Evolutionary conservation across 64 coral and sea anemone species (phyloP), one percentile per base, ranked within the genome.

Genomic region (Stichodactyla helianthus): DNA sequence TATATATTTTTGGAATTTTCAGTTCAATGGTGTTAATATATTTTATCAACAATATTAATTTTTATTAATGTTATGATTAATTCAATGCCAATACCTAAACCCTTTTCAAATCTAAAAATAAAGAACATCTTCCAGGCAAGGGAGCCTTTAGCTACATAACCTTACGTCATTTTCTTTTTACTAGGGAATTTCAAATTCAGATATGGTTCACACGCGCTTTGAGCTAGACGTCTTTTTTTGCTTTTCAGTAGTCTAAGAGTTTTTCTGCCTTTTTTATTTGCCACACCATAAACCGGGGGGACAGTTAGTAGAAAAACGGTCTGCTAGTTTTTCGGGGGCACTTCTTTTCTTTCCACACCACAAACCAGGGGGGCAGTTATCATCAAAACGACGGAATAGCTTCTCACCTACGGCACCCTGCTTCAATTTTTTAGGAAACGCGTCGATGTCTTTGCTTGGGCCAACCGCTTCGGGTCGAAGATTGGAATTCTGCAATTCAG

Each of bases 331-430:
- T 20, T 59, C 13, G 50, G 89, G 53, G 1, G 63, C 4, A 50
- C 56, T 80, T 56, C 90, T 63, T 60, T 91, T 91, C 61, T 91
- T 91, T n/a, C 90, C 90, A 50, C 90, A 91, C 90, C 90, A 91
- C 57, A 91, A 50, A 10, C 90, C 90, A 19, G 90, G 90, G 31
- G 90, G 90, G 59, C 90, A 91, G 27, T 25, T 23, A 59, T 6
- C 53, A 6, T 50, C 51, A 27, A 63, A 28, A 35, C 83, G 83
- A 22, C 83, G 83, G 53, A 58, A 59, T 22, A 84, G 25, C 15
- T 63, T 57, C 25, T 54, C 27, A 6, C 13, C 83, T 35, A 84
- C n/a, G 1, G 31, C 13, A 11, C 22, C 12, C 23, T 74, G 68
- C 68, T 31, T 74, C 20, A 74, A 5, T 27, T 74, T 74, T 26